phyloP scores from a whole-genome alignment of 2,888 invertebrate genomes.

The Crepidodera aurea region DNA sequence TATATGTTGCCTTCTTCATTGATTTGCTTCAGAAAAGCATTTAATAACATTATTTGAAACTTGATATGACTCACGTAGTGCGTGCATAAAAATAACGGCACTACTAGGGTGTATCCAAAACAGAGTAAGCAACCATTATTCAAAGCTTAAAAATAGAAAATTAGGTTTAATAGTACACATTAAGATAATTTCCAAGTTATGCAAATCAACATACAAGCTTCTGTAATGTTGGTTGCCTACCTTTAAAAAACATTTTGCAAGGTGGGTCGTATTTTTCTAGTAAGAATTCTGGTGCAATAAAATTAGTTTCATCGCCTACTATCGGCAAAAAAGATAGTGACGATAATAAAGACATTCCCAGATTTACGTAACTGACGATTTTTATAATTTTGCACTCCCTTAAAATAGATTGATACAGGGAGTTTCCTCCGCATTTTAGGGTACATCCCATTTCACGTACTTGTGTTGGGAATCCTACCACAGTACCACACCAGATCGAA shows the following conservation, averaged over 20 bases:
- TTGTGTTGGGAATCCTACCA: neutral
- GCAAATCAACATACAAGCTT: too few species aligned
- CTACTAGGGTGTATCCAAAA: neutral
- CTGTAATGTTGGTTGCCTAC: too few species aligned
- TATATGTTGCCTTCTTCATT: neutral
- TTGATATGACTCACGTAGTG: constrained; percentile 15
- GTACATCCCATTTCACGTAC: constrained; percentile 12
- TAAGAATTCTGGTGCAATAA: neutral
- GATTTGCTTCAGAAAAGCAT: constrained; percentile 8
- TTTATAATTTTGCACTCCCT: constrained; percentile 14
- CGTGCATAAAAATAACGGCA: constrained; percentile 11
- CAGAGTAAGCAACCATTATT: neutral
- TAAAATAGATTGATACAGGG: constrained; percentile 2
- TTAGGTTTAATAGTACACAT: too few species aligned
- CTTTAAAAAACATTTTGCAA: neutral
- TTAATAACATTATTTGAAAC: constrained; percentile 7
- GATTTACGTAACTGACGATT: neutral
- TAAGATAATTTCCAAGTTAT: too few species aligned
- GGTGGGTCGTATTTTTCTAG: constrained; percentile 1
- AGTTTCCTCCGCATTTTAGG: neutral
- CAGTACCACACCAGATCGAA: neutral
- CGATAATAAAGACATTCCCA: neutral
- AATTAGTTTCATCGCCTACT: neutral
- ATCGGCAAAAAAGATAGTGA: neutral
- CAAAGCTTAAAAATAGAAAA: neutral